These are phyloP conservation scores for Thelaira solivaga DNA, from an alignment of 2,888 invertebrate genomes.

Conservation along the genomic window DNA sequence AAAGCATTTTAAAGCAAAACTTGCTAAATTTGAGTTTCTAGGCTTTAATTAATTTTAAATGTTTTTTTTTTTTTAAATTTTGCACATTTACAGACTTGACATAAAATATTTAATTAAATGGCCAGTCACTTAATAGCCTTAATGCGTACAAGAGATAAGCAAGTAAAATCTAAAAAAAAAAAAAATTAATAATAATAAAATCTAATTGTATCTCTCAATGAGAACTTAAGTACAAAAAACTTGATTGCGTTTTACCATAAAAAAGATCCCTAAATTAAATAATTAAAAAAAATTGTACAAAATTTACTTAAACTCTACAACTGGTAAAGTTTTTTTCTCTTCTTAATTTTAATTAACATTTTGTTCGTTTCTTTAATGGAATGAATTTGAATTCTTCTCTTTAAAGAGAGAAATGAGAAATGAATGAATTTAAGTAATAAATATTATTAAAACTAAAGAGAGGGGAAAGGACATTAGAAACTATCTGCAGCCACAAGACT, in stretches of 20 bases:
- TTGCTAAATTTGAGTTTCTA: too few species aligned
- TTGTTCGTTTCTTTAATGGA: conserved; percentile 13
- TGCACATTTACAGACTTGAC: too few species aligned
- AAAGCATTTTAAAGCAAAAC: too few species aligned
- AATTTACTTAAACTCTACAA: background rate
- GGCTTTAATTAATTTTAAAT: too few species aligned
- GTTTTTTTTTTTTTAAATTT: too few species aligned
- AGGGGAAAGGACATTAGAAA: conserved; percentile 22
- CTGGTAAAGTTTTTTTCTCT: conserved; percentile 21
- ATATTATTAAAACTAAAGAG: conserved; percentile 6
- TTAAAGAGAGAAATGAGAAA: background rate
- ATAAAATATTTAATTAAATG: too few species aligned
- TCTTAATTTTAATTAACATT: conserved; percentile 20
- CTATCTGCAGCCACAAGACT: conserved; percentile 92
- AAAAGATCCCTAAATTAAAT: conserved; percentile 1
- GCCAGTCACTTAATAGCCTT: conserved; percentile 8
- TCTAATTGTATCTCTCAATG: conserved; percentile 31
- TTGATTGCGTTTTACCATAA: too few species aligned
- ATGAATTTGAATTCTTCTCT: background rate
- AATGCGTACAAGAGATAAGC: too few species aligned
- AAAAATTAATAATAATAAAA: background rate
- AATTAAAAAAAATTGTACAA: background rate
- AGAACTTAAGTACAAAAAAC: conserved; percentile 64
- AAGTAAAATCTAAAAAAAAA: conserved; percentile 29
- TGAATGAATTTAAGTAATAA: conserved; percentile 18